These are phyloP conservation scores for Passerculus sandwichensis DNA, from an alignment of 2,797 vertebrate genomes.

Conservation along the genomic window DNA sequence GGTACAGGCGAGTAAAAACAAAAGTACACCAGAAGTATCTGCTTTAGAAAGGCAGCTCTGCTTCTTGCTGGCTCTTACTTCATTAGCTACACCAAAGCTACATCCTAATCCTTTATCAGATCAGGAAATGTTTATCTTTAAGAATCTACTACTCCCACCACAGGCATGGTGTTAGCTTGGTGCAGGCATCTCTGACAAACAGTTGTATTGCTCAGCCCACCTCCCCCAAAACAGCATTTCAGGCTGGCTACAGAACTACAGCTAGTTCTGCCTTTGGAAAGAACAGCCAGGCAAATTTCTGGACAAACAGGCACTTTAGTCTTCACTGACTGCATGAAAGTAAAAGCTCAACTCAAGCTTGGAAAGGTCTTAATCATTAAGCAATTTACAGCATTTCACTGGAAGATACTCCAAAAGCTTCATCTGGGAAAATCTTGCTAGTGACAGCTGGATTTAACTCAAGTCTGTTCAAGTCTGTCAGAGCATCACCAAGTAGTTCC, in stretches of 20 bases:
- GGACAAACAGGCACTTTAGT: not conserved
- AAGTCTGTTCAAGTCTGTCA: not conserved
- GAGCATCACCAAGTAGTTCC: not conserved
- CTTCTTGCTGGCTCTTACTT: not conserved
- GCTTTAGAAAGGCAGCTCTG: conserved; percentile 66
- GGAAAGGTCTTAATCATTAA: not conserved
- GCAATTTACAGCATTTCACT: not conserved
- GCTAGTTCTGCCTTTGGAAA: not conserved
- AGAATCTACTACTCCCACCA: not conserved
- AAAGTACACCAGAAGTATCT: conserved; percentile 67
- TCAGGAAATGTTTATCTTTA: not conserved
- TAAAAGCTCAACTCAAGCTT: not conserved
- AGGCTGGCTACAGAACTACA: not conserved
- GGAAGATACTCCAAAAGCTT: not conserved
- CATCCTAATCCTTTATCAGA: not conserved
- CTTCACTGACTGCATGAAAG: not conserved
- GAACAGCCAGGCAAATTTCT: not conserved
- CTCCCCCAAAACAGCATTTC: conserved; percentile 22
- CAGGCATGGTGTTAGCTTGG: not conserved
- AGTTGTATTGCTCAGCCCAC: not conserved
- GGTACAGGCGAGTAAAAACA: conserved; percentile 60
- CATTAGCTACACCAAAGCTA: not conserved
- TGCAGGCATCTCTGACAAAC: not conserved
- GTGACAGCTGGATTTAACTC: not conserved
- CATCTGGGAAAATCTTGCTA: not conserved